Percentiles rank a stretch among this genome's conserved stretches.
Evolutionary conservation across 2,113 vertebrate species (phyloP).

Genomic region (Ardeotis arabs): DNA sequence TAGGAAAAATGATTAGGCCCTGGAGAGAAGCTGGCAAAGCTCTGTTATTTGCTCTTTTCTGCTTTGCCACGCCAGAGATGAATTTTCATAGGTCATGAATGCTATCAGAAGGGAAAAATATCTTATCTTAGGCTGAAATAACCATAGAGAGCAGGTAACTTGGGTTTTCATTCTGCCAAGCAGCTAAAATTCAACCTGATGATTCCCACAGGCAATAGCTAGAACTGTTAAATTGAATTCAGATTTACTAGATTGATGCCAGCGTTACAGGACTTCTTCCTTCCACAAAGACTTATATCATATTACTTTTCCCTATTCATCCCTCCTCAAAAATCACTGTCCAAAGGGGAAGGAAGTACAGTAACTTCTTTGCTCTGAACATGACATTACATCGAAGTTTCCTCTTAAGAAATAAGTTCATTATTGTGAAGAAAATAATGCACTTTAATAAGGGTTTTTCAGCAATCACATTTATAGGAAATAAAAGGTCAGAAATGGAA

Average conservation of each 20-base stretch:
- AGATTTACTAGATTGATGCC: constrained; percentile 27
- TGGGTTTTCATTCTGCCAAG: not conserved
- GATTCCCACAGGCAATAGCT: constrained; percentile 24
- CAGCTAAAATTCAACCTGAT: constrained; percentile 31
- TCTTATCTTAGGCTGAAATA: constrained; percentile 6
- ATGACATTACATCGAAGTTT: not conserved
- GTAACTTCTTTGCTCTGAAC: not conserved
- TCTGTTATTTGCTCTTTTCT: not conserved
- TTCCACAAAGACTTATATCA: not conserved
- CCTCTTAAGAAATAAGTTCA: not conserved
- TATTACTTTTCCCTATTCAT: not conserved
- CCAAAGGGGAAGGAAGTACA: not conserved
- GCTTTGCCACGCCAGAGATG: not conserved
- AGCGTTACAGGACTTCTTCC: not conserved
- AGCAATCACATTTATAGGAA: not conserved
- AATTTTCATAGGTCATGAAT: not conserved
- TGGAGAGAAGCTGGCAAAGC: not conserved
- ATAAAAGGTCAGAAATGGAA: not conserved
- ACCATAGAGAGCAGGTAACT: not conserved
- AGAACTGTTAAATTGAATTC: constrained; percentile 21
- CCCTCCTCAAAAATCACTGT: not conserved
- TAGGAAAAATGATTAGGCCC: not conserved
- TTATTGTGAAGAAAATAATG: not conserved
- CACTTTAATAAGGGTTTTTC: not conserved
- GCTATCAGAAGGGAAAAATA: not conserved